Evolutionary conservation across 2,888 invertebrate species (phyloP), one percentile per base, ranked within the genome.

Genomic region (Theodoxus fluviatilis): DNA sequence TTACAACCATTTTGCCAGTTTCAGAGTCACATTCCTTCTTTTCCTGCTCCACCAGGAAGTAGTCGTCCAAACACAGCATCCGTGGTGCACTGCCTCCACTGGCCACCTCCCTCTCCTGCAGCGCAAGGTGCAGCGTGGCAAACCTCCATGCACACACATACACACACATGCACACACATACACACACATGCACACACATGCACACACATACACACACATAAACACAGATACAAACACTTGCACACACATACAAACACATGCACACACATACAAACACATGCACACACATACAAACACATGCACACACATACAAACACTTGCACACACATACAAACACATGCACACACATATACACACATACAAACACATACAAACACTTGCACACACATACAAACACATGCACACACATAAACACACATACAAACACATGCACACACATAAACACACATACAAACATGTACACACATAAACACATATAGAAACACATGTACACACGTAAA

Each of bases 61-160:
- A 98, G 88, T 98, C 97, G 86, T 98, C 97, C 73, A 98, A 91
- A 73, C 95, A 95, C 83, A 98, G 90, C 82, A 98, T 94, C 77
- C 97, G 90, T 0, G 94, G 95, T n/a, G 94, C 93, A 71, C 93
- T 92, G 4, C 95, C 95, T 52, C 94, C 93, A 88, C 93, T 92
- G 85, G 94, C 94, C 0, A 94, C 91, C 85, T 92, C 92, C 79
- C 91, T 91, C 73, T 92, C 91, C 91, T 92, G 78, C 55, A 82
- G 80, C 76, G 66, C 73, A 71, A 49, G n/a, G 9, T 33, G 22
- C 22, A 67, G 12, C 15, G 22, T 22, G 15, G n/a, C 15, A 57
- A 68, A 22, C 15, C 12, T 49, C 67, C 0, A n/a, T 6, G n/a
- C n/a, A 64, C 15, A 43, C 9, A 43, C 15, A 43, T 43, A 43